phyloP scores from a whole-genome alignment of 2,113 vertebrate genomes.

The Pteropus alecto region DNA sequence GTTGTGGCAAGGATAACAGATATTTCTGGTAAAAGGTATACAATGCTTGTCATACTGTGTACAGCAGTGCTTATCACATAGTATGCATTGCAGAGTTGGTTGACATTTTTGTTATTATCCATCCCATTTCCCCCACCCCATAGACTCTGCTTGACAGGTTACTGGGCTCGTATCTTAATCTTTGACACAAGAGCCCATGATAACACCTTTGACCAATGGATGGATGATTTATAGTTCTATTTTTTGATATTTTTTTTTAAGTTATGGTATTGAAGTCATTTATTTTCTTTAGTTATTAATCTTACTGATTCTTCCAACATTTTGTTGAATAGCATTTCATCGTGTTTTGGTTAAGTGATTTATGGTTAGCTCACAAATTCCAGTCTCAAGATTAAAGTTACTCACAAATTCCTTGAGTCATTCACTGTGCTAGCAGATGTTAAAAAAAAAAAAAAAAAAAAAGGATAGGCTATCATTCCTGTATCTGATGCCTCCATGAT shows the following conservation, averaged over 20 bases:
- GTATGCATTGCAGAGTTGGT: not conserved
- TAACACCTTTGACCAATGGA: not conserved
- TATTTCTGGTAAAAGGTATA: not conserved
- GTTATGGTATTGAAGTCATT: slow-evolving; percentile 40
- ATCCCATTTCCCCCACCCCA: not conserved
- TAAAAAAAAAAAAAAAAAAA: not conserved
- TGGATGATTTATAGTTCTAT: slow-evolving; percentile 23
- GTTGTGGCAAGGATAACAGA: not conserved
- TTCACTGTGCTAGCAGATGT: slow-evolving; percentile 24
- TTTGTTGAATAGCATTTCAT: slow-evolving; percentile 50
- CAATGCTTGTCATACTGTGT: not conserved
- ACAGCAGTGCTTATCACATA: not conserved
- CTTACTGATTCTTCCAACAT: slow-evolving; percentile 19
- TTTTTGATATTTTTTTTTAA: not conserved
- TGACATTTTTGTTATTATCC: not conserved
- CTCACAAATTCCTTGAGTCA: slow-evolving; percentile 28
- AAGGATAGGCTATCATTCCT: not conserved
- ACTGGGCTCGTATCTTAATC: not conserved
- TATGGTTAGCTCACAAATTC: slow-evolving; percentile 54
- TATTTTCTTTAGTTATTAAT: slow-evolving; percentile 65
- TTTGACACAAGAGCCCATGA: not conserved
- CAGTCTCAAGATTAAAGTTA: slow-evolving; percentile 47
- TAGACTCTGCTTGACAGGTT: not conserved
- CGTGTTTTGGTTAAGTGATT: slow-evolving; percentile 55
- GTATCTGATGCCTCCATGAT: slow-evolving; percentile 8